phyloP scores from a whole-genome alignment of 2,113 vertebrate genomes.

The Dromaius novaehollandiae region DNA sequence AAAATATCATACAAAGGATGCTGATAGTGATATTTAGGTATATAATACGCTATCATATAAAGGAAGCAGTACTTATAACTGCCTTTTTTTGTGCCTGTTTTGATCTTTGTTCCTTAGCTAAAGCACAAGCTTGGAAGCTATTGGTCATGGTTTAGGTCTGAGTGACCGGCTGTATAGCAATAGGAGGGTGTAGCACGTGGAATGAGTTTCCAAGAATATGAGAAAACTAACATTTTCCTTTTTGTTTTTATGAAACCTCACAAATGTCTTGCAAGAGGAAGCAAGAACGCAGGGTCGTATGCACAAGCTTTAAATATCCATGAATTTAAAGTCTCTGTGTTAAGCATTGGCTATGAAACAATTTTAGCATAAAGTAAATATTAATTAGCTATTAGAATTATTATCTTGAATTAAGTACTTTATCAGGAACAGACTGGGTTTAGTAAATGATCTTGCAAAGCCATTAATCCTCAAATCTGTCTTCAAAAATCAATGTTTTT shows the following conservation, averaged over 20 bases:
- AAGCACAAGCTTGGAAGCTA: neutral
- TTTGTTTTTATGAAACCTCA: neutral
- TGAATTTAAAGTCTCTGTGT: neutral
- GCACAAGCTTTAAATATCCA: neutral
- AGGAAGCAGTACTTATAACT: neutral
- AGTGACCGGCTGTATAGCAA: neutral
- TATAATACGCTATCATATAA: neutral
- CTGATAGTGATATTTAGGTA: neutral
- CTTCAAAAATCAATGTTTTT: neutral
- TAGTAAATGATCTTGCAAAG: neutral
- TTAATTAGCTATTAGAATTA: neutral
- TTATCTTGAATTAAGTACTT: neutral
- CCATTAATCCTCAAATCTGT: neutral
- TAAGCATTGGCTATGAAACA: neutral
- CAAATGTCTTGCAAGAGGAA: neutral
- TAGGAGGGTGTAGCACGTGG: rapidly evolving
- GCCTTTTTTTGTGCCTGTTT: neutral
- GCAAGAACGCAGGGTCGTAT: neutral
- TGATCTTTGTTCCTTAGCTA: neutral
- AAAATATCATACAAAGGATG: neutral
- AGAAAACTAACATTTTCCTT: neutral
- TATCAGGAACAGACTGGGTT: neutral
- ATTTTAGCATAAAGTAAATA: neutral
- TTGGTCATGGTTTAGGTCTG: neutral
- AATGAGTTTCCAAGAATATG: neutral